phyloP scores from a whole-genome alignment of 2,888 invertebrate genomes.

The Cephus pulcher region DNA sequence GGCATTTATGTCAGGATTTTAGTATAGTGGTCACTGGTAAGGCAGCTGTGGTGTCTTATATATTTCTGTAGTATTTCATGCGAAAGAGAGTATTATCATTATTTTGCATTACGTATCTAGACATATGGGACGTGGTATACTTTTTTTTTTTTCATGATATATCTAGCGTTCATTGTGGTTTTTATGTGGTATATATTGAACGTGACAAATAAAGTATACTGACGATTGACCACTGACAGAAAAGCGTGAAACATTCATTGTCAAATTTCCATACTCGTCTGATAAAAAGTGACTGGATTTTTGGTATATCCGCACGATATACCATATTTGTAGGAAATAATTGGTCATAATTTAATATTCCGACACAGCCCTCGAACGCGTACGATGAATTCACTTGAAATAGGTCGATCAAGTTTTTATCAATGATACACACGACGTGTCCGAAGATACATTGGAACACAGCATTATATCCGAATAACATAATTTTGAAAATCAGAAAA shows the following conservation, averaged over 20 bases:
- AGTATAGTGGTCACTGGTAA: conserved; percentile 8
- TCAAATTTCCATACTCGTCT: background rate
- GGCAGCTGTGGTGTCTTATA: conserved; percentile 1
- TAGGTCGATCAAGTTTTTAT: background rate
- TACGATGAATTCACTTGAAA: background rate
- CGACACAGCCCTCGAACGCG: conserved; percentile 25
- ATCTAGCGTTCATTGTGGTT: background rate
- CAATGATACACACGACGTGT: background rate
- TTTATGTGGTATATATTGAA: background rate
- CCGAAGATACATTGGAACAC: background rate
- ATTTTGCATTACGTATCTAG: background rate
- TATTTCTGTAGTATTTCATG: conserved; percentile 18
- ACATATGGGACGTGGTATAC: background rate
- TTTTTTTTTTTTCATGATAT: background rate
- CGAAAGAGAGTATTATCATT: background rate
- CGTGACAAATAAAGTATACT: background rate
- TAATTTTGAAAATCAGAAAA: background rate
- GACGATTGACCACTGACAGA: background rate
- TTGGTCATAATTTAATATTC: conserved; percentile 59
- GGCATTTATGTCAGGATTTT: background rate
- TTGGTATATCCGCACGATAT: conserved; percentile 23
- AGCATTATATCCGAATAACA: background rate
- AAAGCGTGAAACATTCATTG: background rate
- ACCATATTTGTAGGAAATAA: conserved; percentile 62
- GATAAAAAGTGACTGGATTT: background rate